phyloP scores from a whole-genome alignment of 2,888 invertebrate species.

The Clostera curtula region DNA sequence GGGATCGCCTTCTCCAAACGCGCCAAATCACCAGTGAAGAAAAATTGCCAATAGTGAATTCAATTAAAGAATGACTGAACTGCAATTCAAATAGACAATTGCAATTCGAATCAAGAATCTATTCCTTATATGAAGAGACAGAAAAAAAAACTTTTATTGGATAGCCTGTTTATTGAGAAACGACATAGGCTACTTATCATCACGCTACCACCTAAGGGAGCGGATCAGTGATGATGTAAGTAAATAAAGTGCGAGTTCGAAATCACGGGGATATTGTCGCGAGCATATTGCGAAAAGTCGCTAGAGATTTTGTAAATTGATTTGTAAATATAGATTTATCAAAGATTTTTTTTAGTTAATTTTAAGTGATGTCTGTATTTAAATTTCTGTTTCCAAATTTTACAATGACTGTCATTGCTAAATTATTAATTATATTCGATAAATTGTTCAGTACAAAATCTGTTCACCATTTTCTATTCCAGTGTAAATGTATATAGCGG shows the following conservation, averaged over 20 bases:
- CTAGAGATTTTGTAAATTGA: constrained; percentile 35
- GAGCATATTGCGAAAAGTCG: constrained; percentile 4
- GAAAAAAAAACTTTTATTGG: too few relatives aligned
- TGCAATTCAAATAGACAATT: constrained; percentile 3
- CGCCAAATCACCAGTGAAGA: constrained; percentile 43
- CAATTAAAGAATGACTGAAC: constrained; percentile 8
- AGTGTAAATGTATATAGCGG: constrained; percentile 39
- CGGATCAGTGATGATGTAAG: too few relatives aligned
- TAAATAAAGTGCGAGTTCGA: too few relatives aligned
- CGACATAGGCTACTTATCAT: too few relatives aligned
- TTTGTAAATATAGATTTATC: constrained; percentile 34
- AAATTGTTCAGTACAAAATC: constrained; percentile 39
- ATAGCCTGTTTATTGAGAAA: too few relatives aligned
- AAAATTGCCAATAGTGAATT: constrained; percentile 6
- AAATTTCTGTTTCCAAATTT: constrained; percentile 9
- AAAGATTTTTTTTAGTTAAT: constrained; percentile 4
- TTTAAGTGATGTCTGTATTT: constrained; percentile 10
- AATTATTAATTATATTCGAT: constrained; percentile 24
- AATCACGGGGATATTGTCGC: too few relatives aligned
- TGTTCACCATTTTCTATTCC: constrained; percentile 27
- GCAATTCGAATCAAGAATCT: not conserved
- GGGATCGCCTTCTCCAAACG: constrained; percentile 57
- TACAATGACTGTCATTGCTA: constrained; percentile 22
- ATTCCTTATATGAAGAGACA: too few relatives aligned
- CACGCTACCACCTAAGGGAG: too few relatives aligned